Conservation (phyloP, 2,113 vertebrate genomes). For the Danionella cerebrum region DNA sequence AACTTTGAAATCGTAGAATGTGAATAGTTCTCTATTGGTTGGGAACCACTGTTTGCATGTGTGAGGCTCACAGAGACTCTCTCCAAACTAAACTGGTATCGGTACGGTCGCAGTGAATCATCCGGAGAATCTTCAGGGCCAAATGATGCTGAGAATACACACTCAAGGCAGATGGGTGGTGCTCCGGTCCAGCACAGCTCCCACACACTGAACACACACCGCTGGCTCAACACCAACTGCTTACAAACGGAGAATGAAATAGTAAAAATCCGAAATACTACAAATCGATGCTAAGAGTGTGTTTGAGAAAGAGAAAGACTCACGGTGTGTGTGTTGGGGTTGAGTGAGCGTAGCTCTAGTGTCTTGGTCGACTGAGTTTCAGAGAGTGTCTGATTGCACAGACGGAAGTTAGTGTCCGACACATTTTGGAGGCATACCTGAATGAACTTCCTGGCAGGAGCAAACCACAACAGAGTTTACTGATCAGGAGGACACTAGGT, state of each 20-base stretch:
- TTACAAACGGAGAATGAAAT: too few relatives aligned
- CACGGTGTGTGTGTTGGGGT: constrained; percentile 75
- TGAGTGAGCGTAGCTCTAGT: constrained; percentile 72
- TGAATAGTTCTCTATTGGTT: neutral
- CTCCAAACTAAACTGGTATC: constrained; percentile 83
- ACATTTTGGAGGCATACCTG: constrained; percentile 90
- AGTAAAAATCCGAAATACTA: too few relatives aligned
- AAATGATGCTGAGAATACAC: constrained; percentile 80
- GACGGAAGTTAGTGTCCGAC: constrained; percentile 78
- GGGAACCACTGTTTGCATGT: neutral
- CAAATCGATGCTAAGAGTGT: too few relatives aligned
- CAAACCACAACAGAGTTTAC: too few relatives aligned
- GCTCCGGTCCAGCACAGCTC: constrained; percentile 80
- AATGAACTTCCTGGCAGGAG: constrained; percentile 83
- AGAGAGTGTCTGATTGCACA: constrained; percentile 71
- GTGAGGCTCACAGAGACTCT: constrained; percentile 78
- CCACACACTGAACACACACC: constrained; percentile 88
- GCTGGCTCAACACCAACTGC: constrained; percentile 78
- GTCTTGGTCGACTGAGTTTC: constrained; percentile 52
- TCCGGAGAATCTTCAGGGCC: constrained; percentile 65
- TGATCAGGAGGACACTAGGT: too few relatives aligned
- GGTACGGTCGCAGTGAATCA: constrained; percentile 74
- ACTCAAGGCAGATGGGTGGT: constrained; percentile 73
- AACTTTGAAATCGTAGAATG: too few relatives aligned
- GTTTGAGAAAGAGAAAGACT: neutral